phyloP scores from a whole-genome alignment of 2,888 invertebrate genomes.

The Polylopha cassiicola region DNA sequence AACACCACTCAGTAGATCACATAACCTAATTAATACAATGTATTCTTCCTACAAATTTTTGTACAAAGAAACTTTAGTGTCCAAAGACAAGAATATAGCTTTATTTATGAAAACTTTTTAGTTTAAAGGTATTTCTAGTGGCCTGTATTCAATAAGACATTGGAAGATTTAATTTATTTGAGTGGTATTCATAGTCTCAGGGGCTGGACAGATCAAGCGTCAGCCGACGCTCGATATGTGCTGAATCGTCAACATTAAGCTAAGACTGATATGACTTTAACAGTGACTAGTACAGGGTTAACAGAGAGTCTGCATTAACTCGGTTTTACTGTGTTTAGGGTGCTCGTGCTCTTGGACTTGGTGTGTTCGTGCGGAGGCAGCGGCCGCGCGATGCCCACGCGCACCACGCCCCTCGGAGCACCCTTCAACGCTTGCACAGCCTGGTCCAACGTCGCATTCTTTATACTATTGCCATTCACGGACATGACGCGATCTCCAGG shows the following conservation, averaged over 20 bases:
- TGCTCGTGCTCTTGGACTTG: conserved; percentile 63
- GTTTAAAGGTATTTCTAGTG: too few species aligned
- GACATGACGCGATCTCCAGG: conserved; percentile 96
- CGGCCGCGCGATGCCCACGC: conserved; percentile 94
- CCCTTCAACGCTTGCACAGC: conserved; percentile 97
- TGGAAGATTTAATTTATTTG: too few species aligned
- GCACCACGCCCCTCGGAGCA: conserved; percentile 92
- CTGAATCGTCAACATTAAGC: conserved; percentile 36
- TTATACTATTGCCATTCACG: conserved; percentile 93
- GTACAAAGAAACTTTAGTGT: too few species aligned
- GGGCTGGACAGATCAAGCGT: conserved; percentile 29
- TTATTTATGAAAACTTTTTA: too few species aligned
- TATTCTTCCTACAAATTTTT: too few species aligned
- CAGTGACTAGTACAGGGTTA: conserved; percentile 61
- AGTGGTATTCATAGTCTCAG: conserved; percentile 20
- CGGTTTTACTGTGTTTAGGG: conserved; percentile 50
- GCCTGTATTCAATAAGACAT: too few species aligned
- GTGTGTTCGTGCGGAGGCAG: conserved; percentile 70
- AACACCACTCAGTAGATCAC: too few species aligned
- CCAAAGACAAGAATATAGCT: too few species aligned
- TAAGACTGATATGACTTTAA: conserved; percentile 62
- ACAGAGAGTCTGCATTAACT: conserved; percentile 56
- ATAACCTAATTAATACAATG: too few species aligned
- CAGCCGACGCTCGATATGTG: conserved; percentile 44
- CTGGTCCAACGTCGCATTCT: conserved; percentile 94